phyloP scores from a whole-genome alignment of 2,797 vertebrate species.

The Gallirallus australis region DNA sequence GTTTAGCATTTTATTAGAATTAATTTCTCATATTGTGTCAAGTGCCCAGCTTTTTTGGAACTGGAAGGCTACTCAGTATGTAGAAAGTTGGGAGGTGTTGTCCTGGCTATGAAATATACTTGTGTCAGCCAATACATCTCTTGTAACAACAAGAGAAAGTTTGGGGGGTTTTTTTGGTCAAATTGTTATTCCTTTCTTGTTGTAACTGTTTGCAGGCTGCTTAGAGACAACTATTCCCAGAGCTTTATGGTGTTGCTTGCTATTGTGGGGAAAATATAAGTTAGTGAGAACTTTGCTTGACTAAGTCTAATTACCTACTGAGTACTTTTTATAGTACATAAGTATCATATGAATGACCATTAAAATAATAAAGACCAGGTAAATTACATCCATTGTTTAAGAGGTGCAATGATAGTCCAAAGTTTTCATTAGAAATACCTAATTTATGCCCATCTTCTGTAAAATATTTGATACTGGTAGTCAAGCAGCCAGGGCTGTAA shows the following conservation, averaged over 20 bases:
- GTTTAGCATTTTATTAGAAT: neutral
- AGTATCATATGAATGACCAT: neutral
- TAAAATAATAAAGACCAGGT: neutral
- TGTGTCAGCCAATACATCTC: neutral
- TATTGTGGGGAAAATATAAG: neutral
- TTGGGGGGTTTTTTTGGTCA: neutral
- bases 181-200: neutral
- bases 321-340: neutral
- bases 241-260: neutral
- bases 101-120: neutral
- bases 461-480: neutral
- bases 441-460: neutral
- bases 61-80: neutral
- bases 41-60: neutral
- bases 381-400: neutral
- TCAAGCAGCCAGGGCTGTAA: neutral
- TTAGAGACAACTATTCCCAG: neutral
- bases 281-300: neutral
- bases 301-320: neutral
- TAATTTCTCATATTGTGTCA: neutral
- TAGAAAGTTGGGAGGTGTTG: neutral
- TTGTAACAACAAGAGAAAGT: neutral
- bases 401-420: neutral
- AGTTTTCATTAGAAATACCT: neutral
- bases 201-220: neutral